Base-by-base conservation (phyloP, 1,140 invertebrate species). In the Anoplophora glabripennis region DNA sequence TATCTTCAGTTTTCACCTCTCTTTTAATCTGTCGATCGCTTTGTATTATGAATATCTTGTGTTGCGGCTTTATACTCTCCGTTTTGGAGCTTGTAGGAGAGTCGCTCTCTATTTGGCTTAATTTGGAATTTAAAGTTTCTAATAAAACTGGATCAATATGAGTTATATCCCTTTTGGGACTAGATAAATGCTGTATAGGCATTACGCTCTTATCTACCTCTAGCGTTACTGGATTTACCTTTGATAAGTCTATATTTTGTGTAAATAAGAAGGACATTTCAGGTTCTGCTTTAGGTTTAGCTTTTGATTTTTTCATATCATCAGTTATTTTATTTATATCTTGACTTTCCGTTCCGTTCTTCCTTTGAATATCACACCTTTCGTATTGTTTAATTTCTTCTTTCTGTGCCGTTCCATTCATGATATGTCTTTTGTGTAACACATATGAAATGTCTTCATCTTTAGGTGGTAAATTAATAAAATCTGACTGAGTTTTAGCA, bases 371-470 rank as follows among this genome's bases (percentile, higher is more conserved):
- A 15, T 18, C 18, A 11, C 40, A 38, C 14, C 45, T 62, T 15
- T 53, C 58, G 33, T 44, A 46, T n/a, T 48, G 34, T 33, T 63
- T 63, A 3, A 54, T 21, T 21, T 66, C 65, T 34, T 73, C 72
- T 42, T 69, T 72, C 0, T 86, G 83, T 0, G 87, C 86, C 3
- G 88, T 90, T 0, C 88, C 88, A 70, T 92, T 91, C 85, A 91
- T 89, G 7, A 90, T 83, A 67, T 90, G 89, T 8, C 89, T 78
- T 68, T 91, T 92, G 69, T 91, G 89, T 18, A 92, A 77, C 3
- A 88, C 87, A 67, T 93, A 93, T 0, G 89, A 88, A 71, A 93
- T 92, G 64, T 92, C 89, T 38, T 84, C 85, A 41, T 77, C 74
- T 64, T 82, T 83, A 7, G 75, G 75, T 3, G 75, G 75, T 48